Evolutionary conservation across 2,797 vertebrate genomes (phyloP).

Genomic region (Pipistrellus pipistrellus): DNA sequence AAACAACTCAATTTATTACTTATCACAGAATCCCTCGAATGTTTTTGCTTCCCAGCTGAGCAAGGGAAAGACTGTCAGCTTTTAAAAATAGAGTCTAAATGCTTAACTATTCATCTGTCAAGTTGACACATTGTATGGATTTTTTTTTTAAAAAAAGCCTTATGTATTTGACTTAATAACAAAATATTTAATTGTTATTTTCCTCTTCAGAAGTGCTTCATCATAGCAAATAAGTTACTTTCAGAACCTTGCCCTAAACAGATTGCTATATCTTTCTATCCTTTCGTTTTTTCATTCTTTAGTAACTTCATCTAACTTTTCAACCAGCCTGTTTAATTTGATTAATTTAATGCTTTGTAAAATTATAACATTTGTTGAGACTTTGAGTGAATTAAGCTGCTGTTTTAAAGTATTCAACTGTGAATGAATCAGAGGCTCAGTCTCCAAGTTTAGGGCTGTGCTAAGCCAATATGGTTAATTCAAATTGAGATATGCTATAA

Average conservation of each 20-base stretch:
- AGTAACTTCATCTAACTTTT: constrained; percentile 29
- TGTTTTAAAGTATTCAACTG: constrained; percentile 20
- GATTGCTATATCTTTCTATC: constrained; percentile 4
- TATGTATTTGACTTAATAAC: constrained; percentile 18
- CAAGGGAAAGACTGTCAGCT: constrained; percentile 65
- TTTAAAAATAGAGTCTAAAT: constrained; percentile 48
- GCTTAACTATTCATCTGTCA: constrained; percentile 65
- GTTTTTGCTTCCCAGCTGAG: constrained; percentile 72
- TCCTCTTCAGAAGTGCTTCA: neutral
- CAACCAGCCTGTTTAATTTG: constrained; percentile 24
- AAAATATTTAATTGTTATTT: constrained; percentile 55
- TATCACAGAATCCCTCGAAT: constrained; percentile 67
- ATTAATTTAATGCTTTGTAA: constrained; percentile 65
- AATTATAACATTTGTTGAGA: constrained; percentile 40
- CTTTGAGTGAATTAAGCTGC: constrained; percentile 22
- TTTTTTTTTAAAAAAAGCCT: neutral
- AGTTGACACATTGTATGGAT: neutral
- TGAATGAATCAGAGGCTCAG: constrained; percentile 41
- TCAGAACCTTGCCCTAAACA: neutral
- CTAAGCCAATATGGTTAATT: neutral
- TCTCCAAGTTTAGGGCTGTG: neutral
- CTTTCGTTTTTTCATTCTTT: neutral
- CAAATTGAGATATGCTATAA: neutral
- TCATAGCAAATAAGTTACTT: constrained; percentile 31
- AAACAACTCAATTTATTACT: constrained; percentile 73